Conservation (phyloP, 2,113 vertebrate species). For the Rhea pennata region DNA sequence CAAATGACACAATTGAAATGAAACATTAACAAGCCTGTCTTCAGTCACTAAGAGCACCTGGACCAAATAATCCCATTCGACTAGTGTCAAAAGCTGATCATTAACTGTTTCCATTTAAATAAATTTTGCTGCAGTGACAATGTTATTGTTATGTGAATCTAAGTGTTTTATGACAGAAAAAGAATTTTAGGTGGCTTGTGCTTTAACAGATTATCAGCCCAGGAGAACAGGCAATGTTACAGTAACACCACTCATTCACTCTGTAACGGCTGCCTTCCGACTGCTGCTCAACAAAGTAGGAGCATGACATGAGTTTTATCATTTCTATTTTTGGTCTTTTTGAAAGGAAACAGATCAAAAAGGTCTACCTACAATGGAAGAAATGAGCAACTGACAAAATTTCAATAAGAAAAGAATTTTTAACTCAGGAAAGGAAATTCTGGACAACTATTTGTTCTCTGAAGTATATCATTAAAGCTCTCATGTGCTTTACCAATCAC, state of each 20-base stretch:
- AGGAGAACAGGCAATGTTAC: background rate
- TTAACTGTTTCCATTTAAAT: background rate
- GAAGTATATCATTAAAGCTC: background rate
- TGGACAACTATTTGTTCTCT: background rate
- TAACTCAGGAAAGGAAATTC: background rate
- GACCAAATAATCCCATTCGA: background rate
- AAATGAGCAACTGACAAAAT: background rate
- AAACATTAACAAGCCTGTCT: conserved; percentile 10
- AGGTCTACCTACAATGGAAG: background rate
- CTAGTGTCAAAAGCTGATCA: background rate
- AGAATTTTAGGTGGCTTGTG: background rate
- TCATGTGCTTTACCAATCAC: background rate
- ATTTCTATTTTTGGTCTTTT: background rate
- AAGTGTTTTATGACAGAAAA: background rate
- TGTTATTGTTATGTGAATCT: background rate
- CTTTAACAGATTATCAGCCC: background rate
- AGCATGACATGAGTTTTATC: background rate
- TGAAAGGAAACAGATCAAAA: background rate
- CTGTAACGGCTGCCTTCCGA: background rate
- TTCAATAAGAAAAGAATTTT: background rate
- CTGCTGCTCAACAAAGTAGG: background rate
- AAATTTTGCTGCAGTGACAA: background rate
- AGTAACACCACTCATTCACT: background rate
- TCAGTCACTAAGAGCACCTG: background rate
- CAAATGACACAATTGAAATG: background rate